Evolutionary conservation across 2,797 vertebrate genomes (phyloP).

Genomic region (Lagocephalus sceleratus): DNA sequence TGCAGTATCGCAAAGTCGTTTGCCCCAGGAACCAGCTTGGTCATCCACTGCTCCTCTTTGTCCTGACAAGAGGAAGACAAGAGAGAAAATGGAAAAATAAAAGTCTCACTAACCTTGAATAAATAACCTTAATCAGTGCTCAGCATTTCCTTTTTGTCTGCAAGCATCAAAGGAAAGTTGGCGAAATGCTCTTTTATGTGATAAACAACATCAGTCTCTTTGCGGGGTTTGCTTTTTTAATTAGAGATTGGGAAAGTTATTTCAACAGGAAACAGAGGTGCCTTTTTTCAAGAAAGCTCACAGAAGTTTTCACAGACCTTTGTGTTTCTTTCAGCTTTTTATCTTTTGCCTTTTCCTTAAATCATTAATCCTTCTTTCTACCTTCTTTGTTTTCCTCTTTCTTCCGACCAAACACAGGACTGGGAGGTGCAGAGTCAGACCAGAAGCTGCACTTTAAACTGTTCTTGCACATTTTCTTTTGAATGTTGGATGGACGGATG

Average conservation of each 20-base stretch:
- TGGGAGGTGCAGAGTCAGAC: not conserved
- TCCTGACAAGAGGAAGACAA: conserved; percentile 66
- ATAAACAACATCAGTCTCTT: conserved; percentile 28
- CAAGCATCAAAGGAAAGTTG: conserved; percentile 6
- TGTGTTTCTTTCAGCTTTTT: conserved; percentile 3
- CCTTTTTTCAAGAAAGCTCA: conserved; percentile 11
- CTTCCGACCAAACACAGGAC: conserved; percentile 25
- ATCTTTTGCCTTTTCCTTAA: not conserved
- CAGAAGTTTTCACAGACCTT: conserved; percentile 6
- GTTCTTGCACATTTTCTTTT: too few species aligned
- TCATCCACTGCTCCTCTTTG: conserved; percentile 97
- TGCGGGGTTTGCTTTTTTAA: conserved; percentile 25
- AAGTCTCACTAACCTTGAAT: not conserved
- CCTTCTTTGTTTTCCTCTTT: not conserved
- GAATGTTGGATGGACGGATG: too few species aligned
- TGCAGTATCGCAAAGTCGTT: conserved; percentile 93
- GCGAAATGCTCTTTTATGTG: conserved; percentile 8
- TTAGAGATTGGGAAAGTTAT: conserved; percentile 24
- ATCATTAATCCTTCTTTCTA: not conserved
- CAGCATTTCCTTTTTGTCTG: conserved; percentile 8
- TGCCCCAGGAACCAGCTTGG: conserved; percentile 90
- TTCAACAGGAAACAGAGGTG: not conserved
- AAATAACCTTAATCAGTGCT: conserved; percentile 2
- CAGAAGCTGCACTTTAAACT: not conserved
- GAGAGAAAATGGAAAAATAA: not conserved